phyloP scores from a whole-genome alignment of 2,113 vertebrate genomes.

The Barbus barbus region DNA sequence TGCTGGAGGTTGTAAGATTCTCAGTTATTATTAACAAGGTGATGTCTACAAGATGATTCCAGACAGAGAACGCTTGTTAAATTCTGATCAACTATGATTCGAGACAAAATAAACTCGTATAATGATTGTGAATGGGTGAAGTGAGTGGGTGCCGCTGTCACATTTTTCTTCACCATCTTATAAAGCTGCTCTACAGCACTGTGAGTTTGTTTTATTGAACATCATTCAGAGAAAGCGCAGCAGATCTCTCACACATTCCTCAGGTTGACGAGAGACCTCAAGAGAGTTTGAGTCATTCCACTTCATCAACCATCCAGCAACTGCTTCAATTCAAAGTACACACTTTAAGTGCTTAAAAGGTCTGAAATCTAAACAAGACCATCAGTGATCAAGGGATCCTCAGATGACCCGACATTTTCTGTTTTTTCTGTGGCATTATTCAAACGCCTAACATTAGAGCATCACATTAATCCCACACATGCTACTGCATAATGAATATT shows the following conservation, averaged over 20 bases:
- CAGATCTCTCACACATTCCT: neutral
- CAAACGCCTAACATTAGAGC: neutral
- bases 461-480: neutral
- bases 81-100: neutral
- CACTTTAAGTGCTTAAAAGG: conserved; percentile 46
- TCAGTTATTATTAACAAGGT: no score
- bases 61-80: neutral
- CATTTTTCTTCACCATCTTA: neutral
- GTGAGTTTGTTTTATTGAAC: neutral
- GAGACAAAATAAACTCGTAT: neutral
- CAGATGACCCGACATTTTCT: conserved; percentile 19
- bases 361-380: conserved; percentile 26
- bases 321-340: conserved; percentile 45
- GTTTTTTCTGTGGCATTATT: neutral
- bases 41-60: neutral
- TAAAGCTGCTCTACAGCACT: neutral
- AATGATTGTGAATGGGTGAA: neutral
- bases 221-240: neutral
- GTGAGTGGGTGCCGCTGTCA: neutral
- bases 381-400: conserved; percentile 47
- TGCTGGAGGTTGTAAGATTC: no score
- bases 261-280: neutral
- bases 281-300: conserved; percentile 21
- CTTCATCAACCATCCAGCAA: conserved; percentile 40
- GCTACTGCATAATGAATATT: neutral